phyloP scores from a whole-genome alignment of 2,888 invertebrate species.

The Monoplex corrugatus region DNA sequence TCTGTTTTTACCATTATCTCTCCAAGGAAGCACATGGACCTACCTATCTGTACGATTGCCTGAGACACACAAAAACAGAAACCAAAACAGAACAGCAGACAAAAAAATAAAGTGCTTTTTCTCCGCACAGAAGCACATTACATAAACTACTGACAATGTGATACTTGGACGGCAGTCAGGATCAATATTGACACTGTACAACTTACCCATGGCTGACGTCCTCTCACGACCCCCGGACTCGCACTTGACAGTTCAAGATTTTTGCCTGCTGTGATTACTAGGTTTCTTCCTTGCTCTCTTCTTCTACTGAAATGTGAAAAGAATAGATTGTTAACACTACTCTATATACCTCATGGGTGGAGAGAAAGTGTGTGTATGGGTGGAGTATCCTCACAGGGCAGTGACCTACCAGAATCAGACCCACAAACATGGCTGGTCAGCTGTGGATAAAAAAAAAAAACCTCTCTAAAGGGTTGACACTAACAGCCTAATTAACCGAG shows the following conservation, averaged over 20 bases:
- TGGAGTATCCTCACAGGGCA: too few species aligned
- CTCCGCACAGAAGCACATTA: too few species aligned
- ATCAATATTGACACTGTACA: slow-evolving; percentile 14
- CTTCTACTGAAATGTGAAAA: too few species aligned
- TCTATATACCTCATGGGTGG: too few species aligned
- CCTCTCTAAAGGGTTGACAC: not conserved
- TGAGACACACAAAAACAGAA: too few species aligned
- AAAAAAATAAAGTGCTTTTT: too few species aligned
- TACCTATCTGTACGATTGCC: too few species aligned
- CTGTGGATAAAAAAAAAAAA: slow-evolving; percentile 6
- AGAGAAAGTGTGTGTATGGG: too few species aligned
- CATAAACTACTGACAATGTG: not conserved
- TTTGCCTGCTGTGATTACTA: not conserved
- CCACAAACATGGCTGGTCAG: not conserved
- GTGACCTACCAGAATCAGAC: not conserved
- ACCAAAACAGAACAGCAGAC: too few species aligned
- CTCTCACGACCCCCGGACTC: not conserved
- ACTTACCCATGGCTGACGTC: slow-evolving; percentile 13
- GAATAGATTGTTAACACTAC: too few species aligned
- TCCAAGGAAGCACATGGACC: too few species aligned
- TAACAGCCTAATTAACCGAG: slow-evolving; percentile 12
- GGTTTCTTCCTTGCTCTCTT: not conserved
- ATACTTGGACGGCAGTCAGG: not conserved
- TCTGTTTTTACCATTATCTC: too few species aligned
- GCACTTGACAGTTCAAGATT: slow-evolving; percentile 9